These are phyloP conservation scores for Corythaixoides concolor DNA, from an alignment of 2,113 vertebrate species.

Conservation along the genomic window DNA sequence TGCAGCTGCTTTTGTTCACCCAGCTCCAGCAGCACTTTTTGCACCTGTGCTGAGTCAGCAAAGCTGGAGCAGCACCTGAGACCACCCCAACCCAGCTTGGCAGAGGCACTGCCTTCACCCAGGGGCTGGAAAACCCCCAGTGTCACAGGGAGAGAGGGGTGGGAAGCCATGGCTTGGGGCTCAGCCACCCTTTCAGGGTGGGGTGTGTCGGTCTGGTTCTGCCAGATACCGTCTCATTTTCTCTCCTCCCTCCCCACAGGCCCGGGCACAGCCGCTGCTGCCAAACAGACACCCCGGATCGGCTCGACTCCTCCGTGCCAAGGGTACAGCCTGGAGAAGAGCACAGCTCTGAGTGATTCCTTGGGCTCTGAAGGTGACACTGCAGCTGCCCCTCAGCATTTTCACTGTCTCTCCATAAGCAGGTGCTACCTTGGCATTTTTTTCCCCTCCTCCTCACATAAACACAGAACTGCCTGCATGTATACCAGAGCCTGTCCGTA, in stretches of 20 bases:
- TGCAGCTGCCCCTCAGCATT: not conserved
- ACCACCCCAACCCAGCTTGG: too few relatives aligned
- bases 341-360: rapidly evolving
- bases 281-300: not conserved
- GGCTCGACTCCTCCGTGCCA: not conserved
- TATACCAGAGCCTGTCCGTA: too few relatives aligned
- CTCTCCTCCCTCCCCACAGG: not conserved
- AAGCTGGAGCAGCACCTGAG: rapidly evolving
- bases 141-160: not conserved
- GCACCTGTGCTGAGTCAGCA: not conserved
- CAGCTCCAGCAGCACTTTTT: not conserved
- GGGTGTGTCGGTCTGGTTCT: not conserved
- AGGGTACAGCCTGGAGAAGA: not conserved
- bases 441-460: not conserved
- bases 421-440: not conserved
- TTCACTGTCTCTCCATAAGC: not conserved
- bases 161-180: not conserved
- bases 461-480: rapidly evolving
- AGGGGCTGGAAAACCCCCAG: not conserved
- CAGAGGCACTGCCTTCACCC: not conserved
- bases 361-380: not conserved
- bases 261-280: not conserved
- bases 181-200: not conserved
- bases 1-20: rapidly evolving
- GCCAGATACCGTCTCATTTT: not conserved